Base-by-base conservation (phyloP, 2,888 invertebrate genomes). In the Trichogramma evanescens region DNA sequence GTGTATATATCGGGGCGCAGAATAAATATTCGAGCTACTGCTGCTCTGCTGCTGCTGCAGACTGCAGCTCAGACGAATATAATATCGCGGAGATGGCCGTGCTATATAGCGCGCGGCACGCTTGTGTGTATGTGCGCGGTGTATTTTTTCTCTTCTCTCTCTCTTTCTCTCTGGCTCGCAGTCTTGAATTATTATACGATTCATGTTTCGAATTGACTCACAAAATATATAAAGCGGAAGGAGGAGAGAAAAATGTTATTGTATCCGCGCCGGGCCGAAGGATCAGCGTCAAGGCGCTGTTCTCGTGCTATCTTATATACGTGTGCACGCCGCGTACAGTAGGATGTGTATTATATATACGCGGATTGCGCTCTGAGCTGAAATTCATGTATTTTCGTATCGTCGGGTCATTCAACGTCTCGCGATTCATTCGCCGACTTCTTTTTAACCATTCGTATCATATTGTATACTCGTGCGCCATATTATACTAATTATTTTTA, bases 131-230 rank as follows among this genome's bases (percentile, higher is more conserved):
- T 74, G 68, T 65, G 65, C 65, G 69, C 42, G 56, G n/a, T 45
- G 71, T 76, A 72, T 75, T 76, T 69, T 75, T 75, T 72, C 72
- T 75, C 73, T 71, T 70, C 70, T 70, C 67, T 70, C 70, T 26
- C 26, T 26, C 26, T 26, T 2, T 26, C 26, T 26, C 26, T 26
- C 26, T 26, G 26, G 26, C 26, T 26, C 26, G 26, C 26, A 26
- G 26, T 26, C 26, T 26, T 75, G 75, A 77, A 77, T 77, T 77
- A 77, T 76, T 76, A 73, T 76, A 75, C 74, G 74, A 75, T 76
- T 77, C 76, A 77, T 77, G 77, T 77, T 76, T 76, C 72, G 72
- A 71, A 77, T 77, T 77, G 77, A 77, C 77, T 77, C 71, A 77
- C 77, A 77, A 77, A 77, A 74, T 71, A 75, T 72, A 74, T 26